Evolutionary conservation across 2,113 vertebrate species (phyloP).

Genomic region (Myrmophylax atrothorax): DNA sequence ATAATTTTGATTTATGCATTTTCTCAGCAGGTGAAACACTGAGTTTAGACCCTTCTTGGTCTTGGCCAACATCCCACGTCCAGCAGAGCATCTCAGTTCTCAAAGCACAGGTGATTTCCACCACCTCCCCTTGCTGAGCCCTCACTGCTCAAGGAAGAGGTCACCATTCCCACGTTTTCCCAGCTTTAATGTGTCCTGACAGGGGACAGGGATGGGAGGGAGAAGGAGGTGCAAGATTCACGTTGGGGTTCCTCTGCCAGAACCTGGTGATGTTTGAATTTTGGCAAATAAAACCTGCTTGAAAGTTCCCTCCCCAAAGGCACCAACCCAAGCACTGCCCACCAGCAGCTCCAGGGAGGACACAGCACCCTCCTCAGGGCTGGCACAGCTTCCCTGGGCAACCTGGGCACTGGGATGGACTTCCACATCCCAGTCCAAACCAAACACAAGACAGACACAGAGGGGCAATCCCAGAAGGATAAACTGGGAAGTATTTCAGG

Average conservation of each 20-base stretch:
- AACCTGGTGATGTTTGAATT: background rate
- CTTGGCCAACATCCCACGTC: background rate
- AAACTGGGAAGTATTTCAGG: background rate
- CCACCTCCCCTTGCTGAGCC: background rate
- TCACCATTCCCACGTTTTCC: fast-evolving
- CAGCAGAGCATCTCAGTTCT: background rate
- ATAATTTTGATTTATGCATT: background rate
- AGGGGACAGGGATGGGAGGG: background rate
- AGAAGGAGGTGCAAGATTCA: background rate
- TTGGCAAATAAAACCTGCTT: background rate
- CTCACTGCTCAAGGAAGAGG: background rate
- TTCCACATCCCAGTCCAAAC: background rate
- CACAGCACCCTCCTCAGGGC: background rate
- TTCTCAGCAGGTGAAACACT: background rate
- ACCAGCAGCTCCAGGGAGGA: background rate
- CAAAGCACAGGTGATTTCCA: background rate
- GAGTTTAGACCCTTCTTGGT: background rate
- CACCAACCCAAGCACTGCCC: background rate
- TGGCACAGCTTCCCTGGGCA: background rate
- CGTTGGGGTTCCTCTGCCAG: background rate
- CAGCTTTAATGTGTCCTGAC: fast-evolving
- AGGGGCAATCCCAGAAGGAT: background rate
- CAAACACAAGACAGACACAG: background rate
- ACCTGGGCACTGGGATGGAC: background rate
- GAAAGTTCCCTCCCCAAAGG: background rate